Base-by-base conservation (phyloP, 2,888 invertebrate genomes). In the Pachliopta kotzebuea region DNA sequence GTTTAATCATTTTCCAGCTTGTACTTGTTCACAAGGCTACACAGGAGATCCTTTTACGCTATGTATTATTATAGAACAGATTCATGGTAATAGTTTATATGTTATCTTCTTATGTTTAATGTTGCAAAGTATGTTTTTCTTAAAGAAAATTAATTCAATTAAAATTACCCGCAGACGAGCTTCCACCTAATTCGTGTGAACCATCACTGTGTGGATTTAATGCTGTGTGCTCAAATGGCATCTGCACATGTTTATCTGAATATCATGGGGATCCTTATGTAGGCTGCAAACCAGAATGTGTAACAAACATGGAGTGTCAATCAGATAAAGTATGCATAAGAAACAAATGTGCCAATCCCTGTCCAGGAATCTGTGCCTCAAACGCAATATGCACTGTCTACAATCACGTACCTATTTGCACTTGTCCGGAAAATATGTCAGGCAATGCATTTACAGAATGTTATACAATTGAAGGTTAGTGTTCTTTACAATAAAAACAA, bases 281-380 rank as follows among this genome's bases (percentile, higher is more conserved):
- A 37, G 94, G 94, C 24, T 96, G 96, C 76, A 93, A 95, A 69
- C 96, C 96, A 1, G 96, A 96, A 87, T 96, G 96, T 80, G 92
- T 96, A 23, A 92, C 94, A 21, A 96, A 95, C 79, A 93, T 93
- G 61, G 96, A 96, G 71, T 96, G 96, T 80, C 78, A 94, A 0
- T 74, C 90, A 66, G 90, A 95, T 71, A 94, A 91, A 75, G 94
- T 96, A 60, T 97, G 97, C 78, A 92, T 95, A 50, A 92, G 93
- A 72, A 95, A 94, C 75, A 96, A 95, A 84, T 96, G 96, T 76
- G 79, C 88, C 8, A 94, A 96, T 80, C 96, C 96, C 20, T 96
- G 96, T 74, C 93, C 93, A 29, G 94, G 94, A 72, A 94, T 93
- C 57, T 95, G 96, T 82, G 96, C 95, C 53, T 75, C 87, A 53